Conservation (phyloP, 2,113 vertebrate species). For the Neogobius melanostomus region DNA sequence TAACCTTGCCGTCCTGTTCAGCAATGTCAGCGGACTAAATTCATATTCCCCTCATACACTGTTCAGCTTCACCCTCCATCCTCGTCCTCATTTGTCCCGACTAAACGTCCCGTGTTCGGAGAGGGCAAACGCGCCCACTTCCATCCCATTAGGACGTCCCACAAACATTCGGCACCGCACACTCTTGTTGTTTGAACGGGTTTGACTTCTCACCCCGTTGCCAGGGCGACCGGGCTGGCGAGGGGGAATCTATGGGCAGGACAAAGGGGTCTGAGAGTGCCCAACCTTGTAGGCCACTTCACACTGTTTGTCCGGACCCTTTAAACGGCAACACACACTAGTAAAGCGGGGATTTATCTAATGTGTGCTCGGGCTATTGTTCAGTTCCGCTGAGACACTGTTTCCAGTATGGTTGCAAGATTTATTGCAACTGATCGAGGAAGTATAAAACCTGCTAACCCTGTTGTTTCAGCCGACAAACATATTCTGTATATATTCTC, state of each 20-base stretch:
- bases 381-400: constrained; percentile 18
- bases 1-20: constrained; percentile 21
- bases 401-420: not conserved
- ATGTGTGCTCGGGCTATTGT: constrained; percentile 42
- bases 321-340: constrained; percentile 52
- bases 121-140: constrained; percentile 39
- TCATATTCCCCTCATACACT: constrained; percentile 40
- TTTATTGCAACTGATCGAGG: too few species aligned
- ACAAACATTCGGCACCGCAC: constrained; percentile 19
- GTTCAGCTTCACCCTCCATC: constrained; percentile 18
- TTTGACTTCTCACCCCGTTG: constrained; percentile 68
- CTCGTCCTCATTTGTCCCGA: constrained; percentile 27
- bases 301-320: constrained; percentile 65
- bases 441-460: too few species aligned
- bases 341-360: constrained; percentile 60
- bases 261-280: constrained; percentile 64
- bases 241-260: constrained; percentile 52
- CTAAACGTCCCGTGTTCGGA: constrained; percentile 23
- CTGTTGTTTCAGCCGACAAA: too few species aligned
- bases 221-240: constrained; percentile 44
- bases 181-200: constrained; percentile 54
- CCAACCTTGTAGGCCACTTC: constrained; percentile 71
- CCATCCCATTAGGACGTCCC: not conserved
- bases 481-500: too few species aligned
- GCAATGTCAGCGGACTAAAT: constrained; percentile 30